Percentiles rank a stretch among this genome's conserved stretches.
Evolutionary conservation across 2,113 vertebrate species (phyloP).

Genomic region (Pseudolaguvia tuberculata): DNA sequence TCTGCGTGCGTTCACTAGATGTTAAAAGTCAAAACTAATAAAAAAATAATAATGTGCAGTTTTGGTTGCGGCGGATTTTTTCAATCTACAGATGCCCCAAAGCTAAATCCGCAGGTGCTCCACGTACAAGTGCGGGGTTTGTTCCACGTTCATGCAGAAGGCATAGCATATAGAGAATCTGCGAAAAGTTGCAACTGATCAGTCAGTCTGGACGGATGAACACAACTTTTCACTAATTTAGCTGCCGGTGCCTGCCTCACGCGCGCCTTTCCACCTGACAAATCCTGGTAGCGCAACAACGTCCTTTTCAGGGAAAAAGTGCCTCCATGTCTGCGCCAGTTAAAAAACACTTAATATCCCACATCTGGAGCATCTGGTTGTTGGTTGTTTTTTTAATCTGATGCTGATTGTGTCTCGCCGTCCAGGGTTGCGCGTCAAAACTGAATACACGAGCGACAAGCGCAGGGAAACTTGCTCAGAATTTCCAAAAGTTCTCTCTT

Average conservation of each 20-base stretch:
- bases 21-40: neutral
- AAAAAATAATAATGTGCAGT: neutral
- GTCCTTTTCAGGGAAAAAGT: neutral
- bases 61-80: neutral
- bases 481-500: neutral
- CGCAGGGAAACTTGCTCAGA: neutral
- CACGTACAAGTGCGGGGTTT: neutral
- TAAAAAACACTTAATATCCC: neutral
- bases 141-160: neutral
- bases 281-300: neutral
- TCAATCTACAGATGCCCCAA: neutral
- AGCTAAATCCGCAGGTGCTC: constrained; percentile 4
- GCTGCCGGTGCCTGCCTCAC: constrained; percentile 6
- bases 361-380: neutral
- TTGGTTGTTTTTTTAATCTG: too few species aligned
- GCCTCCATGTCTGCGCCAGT: neutral
- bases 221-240: neutral
- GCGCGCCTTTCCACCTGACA: neutral
- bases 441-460: neutral
- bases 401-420: neutral
- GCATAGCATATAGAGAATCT: too few species aligned
- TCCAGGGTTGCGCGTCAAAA: constrained; percentile 15
- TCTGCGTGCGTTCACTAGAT: neutral
- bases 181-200: neutral
- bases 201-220: neutral